Percentiles rank a stretch among this genome's conserved stretches.
Evolutionary conservation across 1,140 invertebrate genomes (phyloP).

Genomic region (Leptoteleia sp.): DNA sequence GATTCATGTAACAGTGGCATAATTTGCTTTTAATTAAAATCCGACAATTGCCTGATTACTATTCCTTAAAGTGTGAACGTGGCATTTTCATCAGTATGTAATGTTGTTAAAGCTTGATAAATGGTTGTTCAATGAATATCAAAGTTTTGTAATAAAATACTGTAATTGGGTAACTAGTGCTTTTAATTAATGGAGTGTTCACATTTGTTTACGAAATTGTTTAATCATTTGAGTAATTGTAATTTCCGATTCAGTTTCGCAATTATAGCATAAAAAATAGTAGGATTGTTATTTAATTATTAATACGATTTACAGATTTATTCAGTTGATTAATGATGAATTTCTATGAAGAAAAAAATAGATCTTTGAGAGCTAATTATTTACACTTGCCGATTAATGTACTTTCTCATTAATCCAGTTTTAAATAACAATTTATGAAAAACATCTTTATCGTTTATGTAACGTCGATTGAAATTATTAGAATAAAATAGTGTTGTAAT

Average conservation of each 20-base stretch:
- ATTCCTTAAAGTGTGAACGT: neutral
- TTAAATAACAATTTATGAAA: no score
- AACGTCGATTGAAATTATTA: neutral
- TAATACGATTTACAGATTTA: conserved; percentile 11
- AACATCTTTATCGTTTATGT: no score
- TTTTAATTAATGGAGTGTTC: conserved; percentile 46
- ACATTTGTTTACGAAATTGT: conserved; percentile 34
- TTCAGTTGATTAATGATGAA: neutral
- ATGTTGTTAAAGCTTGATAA: conserved; percentile 37
- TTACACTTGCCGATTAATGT: no score
- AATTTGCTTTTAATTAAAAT: conserved; percentile 8
- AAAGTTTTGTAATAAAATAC: conserved; percentile 26
- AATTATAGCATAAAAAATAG: no score
- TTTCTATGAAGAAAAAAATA: neutral
- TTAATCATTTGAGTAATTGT: conserved; percentile 43
- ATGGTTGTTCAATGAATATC: conserved; percentile 17
- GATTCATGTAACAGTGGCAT: no score
- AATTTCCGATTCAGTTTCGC: conserved; percentile 42
- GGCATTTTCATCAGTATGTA: conserved; percentile 1
- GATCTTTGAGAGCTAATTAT: no score
- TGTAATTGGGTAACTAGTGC: conserved; percentile 44
- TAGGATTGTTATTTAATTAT: conserved; percentile 33
- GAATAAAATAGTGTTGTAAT: neutral
- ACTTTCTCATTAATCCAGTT: no score
- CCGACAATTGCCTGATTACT: conserved; percentile 2